A percentile compares a stretch with the other conserved stretches of the same genome.
Evolutionary conservation across 2,797 vertebrate species (phyloP).

Genomic region (Lateolabrax maculatus): DNA sequence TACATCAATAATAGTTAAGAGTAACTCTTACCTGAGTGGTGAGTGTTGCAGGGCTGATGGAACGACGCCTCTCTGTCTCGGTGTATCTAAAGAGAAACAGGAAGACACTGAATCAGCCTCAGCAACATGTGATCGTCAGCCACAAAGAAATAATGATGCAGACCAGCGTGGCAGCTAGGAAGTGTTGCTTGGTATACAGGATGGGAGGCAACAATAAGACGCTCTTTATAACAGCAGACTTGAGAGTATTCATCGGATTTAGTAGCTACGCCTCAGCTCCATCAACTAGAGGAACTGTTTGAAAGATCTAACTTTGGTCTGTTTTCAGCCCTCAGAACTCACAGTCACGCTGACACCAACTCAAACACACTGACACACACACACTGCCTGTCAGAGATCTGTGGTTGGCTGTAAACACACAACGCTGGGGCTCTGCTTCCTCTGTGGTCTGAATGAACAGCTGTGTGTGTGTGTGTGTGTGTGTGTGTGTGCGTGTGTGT

Average conservation of each 20-base stretch:
- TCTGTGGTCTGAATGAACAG: conserved; percentile 77
- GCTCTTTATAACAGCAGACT: conserved; percentile 40
- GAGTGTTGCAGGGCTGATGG: conserved; percentile 69
- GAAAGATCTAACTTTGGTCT: conserved; percentile 50
- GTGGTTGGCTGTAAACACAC: conserved; percentile 67
- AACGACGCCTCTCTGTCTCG: conserved; percentile 90
- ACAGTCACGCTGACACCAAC: conserved; percentile 47
- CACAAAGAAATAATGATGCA: conserved; percentile 74
- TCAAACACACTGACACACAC: conserved; percentile 16
- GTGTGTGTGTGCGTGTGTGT: conserved; percentile 15
- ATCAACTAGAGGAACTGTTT: conserved; percentile 41
- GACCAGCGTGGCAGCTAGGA: conserved; percentile 62
- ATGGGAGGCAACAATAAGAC: conserved; percentile 57
- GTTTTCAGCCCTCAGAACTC: conserved; percentile 40
- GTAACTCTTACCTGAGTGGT: conserved; percentile 72
- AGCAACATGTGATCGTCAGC: conserved; percentile 78
- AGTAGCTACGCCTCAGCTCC: conserved; percentile 18
- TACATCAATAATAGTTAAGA: not conserved
- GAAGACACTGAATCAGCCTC: conserved; percentile 82
- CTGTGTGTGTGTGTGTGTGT: conserved; percentile 57
- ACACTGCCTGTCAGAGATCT: conserved; percentile 55
- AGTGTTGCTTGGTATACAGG: conserved; percentile 62
- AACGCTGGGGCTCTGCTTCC: conserved; percentile 68
- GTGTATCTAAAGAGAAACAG: conserved; percentile 92
- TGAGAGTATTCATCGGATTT: conserved; percentile 34